phyloP scores from a whole-genome alignment of 2,113 vertebrate species.

The Psilopogon haemacephalus region DNA sequence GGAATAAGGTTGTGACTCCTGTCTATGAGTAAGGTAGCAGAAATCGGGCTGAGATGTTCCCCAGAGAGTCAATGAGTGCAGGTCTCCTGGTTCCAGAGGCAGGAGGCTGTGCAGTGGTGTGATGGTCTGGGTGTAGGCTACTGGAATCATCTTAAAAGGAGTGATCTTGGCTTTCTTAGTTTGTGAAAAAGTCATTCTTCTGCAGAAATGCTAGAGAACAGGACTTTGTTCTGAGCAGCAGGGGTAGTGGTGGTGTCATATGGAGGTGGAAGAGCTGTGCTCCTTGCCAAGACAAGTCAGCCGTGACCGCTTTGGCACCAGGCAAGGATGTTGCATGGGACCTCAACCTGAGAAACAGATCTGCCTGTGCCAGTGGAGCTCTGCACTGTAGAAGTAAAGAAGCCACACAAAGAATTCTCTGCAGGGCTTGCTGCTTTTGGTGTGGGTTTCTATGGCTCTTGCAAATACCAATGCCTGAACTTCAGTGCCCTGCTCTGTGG shows the following conservation, averaged over 20 bases:
- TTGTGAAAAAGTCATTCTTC: not conserved
- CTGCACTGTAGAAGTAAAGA: not conserved
- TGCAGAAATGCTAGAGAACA: not conserved
- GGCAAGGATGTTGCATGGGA: not conserved
- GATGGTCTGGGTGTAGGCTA: not conserved
- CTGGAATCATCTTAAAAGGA: not conserved
- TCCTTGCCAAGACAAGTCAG: not conserved
- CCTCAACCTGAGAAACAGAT: not conserved
- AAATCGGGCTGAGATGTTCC: not conserved
- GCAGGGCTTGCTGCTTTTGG: not conserved
- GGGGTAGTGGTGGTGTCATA: too few species aligned
- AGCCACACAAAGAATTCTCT: not conserved
- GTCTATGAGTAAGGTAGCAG: not conserved
- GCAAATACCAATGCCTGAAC: not conserved
- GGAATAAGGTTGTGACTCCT: not conserved
- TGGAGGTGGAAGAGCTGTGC: not conserved
- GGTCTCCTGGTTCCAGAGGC: not conserved
- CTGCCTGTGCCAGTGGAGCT: not conserved
- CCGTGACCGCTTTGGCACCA: not conserved
- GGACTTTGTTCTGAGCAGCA: not conserved
- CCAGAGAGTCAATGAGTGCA: not conserved
- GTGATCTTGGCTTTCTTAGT: not conserved
- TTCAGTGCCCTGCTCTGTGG: not conserved
- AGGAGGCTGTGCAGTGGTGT: fast-evolving
- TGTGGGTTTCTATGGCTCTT: not conserved